phyloP scores from a whole-genome alignment of 2,888 invertebrate species.

The Toxonevra muliebris region DNA sequence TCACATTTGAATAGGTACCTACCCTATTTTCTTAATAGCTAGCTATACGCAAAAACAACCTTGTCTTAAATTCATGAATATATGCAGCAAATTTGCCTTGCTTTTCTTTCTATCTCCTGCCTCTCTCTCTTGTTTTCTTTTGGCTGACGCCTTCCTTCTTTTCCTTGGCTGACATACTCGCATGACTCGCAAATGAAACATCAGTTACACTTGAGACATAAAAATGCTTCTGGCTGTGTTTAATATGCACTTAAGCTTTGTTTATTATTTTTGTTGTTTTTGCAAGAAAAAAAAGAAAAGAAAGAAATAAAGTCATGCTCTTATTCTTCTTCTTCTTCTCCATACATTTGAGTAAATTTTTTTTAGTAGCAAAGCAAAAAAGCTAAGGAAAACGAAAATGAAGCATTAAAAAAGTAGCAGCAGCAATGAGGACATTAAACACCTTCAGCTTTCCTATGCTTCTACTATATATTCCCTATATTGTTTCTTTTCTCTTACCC shows the following conservation, averaged over 20 bases:
- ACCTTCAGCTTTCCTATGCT: too few relatives aligned
- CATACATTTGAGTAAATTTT: too few relatives aligned
- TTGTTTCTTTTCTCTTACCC: too few relatives aligned
- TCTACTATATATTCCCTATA: too few relatives aligned
- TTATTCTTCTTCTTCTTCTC: too few relatives aligned
- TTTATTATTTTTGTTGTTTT: slow-evolving; percentile 12
- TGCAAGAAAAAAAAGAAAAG: not conserved
- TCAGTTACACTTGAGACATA: slow-evolving; percentile 45
- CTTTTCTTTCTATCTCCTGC: not conserved
- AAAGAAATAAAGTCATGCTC: not conserved
- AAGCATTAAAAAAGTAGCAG: too few relatives aligned
- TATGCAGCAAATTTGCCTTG: not conserved
- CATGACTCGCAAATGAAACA: slow-evolving; percentile 18
- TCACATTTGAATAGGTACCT: too few relatives aligned
- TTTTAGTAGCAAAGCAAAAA: too few relatives aligned
- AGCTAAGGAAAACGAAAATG: too few relatives aligned
- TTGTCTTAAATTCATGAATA: not conserved
- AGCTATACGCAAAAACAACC: too few relatives aligned
- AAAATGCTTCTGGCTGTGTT: slow-evolving; percentile 40
- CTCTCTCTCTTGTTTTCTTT: not conserved
- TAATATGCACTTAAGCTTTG: slow-evolving; percentile 38
- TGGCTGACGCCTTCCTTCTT: not conserved
- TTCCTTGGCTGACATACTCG: not conserved
- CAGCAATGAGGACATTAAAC: too few relatives aligned
- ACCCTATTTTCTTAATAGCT: too few relatives aligned